A percentile compares a stretch with the other conserved stretches of the same genome.
Conservation (phyloP, 2,797 vertebrate genomes). For the Lagodon rhomboides region DNA sequence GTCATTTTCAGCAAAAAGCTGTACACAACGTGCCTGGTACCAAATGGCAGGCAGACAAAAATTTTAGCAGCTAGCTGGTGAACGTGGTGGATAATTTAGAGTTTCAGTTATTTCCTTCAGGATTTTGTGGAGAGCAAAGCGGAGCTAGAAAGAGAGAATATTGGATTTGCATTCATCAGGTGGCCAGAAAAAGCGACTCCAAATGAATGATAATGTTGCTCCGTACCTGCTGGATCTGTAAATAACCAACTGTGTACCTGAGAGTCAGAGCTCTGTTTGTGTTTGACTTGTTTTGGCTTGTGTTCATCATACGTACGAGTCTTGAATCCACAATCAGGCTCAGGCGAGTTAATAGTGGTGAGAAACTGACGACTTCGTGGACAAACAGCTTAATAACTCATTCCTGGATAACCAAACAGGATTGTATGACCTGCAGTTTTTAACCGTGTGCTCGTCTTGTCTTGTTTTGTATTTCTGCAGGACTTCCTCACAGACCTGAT, state of each 20-base stretch:
- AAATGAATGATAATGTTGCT: background rate
- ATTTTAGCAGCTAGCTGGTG: background rate
- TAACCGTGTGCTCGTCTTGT: constrained; percentile 8
- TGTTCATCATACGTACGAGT: background rate
- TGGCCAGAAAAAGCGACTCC: background rate
- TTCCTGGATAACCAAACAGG: background rate
- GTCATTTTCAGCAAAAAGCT: background rate
- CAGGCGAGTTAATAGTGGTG: background rate
- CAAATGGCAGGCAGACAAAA: background rate
- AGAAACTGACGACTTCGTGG: too few relatives aligned
- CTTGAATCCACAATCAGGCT: background rate
- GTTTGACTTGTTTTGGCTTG: background rate
- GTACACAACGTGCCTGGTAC: background rate
- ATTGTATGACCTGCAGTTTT: background rate
- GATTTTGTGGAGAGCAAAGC: background rate
- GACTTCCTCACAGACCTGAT: constrained; percentile 99
- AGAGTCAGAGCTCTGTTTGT: too few relatives aligned
- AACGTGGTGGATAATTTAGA: background rate
- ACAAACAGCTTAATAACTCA: background rate
- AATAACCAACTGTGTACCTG: background rate
- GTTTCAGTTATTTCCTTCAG: background rate
- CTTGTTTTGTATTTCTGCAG: constrained; percentile 75
- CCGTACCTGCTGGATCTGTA: background rate
- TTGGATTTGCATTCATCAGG: background rate
- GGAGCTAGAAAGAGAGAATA: background rate